Base-by-base conservation (phyloP, 23 tunicate species). In the Ciona savignyi region DNA sequence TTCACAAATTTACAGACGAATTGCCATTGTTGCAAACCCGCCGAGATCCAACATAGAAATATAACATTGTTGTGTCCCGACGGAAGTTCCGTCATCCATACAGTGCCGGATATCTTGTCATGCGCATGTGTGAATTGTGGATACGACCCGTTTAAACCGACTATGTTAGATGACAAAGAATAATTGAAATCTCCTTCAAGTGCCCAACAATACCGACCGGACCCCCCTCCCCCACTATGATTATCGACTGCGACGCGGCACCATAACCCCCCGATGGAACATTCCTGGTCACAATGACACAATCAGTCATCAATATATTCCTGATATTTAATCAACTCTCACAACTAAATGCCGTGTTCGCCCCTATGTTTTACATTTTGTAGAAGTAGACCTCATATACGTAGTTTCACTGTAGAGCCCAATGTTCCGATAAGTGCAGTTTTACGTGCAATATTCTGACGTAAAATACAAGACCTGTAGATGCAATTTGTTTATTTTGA, bases 11-110 rank as follows among this genome's bases (percentile, higher is more conserved):
- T n/a, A n/a, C 71, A 91, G 97, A 75, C 85, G 1, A 75, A 84
- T 74, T 91, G 97, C 63, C 84, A 78, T 31, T 91, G 97, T 74
- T 91, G 97, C 77, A 85, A 91, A 78, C 97, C 97, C 0, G 83
- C 51, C 23, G 29, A 34, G 4, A 86, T 91, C 0, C 80, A 80
- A 61, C 29, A 79, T 30, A 62, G 85, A 51, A 70, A 80, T 61
- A 83, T 91, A 3, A 68, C 83, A 20, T 60, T 81, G 32, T 27
- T 33, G 4, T 91, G 97, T 42, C 76, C 67, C 2, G 86, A 69
- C 49, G 97, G 91, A 32, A 34, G 76, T 42, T 29, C 26, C 1
- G 32, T 51, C 19, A 35, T 51, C 2, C 78, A 48, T 29, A 29
- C 48, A 29, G 30, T 83, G 9, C 96, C 89, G 21, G 32, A 89